A percentile compares a stretch with the other conserved stretches of the same genome.
Conservation (phyloP, 2,888 invertebrate genomes). For the Acanthosepion esculentum region DNA sequence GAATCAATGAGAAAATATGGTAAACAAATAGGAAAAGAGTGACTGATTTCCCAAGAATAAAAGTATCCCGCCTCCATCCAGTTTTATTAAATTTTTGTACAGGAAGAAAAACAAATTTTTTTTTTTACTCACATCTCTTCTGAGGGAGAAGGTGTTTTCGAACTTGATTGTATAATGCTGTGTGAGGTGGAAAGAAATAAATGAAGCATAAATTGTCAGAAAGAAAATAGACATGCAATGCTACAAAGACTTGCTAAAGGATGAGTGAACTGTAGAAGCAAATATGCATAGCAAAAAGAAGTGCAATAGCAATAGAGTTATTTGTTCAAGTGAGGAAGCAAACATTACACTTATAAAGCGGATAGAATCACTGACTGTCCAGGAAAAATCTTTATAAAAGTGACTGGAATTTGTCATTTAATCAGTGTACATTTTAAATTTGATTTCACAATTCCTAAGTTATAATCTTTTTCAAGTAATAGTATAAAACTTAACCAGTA, state of each 20-base stretch:
- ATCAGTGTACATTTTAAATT: background rate
- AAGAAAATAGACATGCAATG: background rate
- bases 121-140: background rate
- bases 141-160: slow-evolving; percentile 33
- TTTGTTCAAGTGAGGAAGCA: background rate
- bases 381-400: background rate
- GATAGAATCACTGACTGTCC: background rate
- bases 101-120: background rate
- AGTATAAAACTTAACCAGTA: background rate
- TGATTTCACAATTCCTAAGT: background rate
- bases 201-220: background rate
- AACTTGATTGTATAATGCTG: slow-evolving; percentile 33
- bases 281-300: background rate
- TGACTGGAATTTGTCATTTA: background rate
- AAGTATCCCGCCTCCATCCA: background rate
- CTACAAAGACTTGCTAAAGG: background rate
- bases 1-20: background rate
- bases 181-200: slow-evolving; percentile 33
- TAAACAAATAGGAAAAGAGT: background rate
- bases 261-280: background rate
- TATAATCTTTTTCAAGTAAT: background rate
- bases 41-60: background rate
- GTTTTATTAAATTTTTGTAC: background rate
- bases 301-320: slow-evolving; percentile 2
- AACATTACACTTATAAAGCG: background rate